phyloP scores from a whole-genome alignment of 2,888 invertebrate species.

The Pristionchus japonicus region DNA sequence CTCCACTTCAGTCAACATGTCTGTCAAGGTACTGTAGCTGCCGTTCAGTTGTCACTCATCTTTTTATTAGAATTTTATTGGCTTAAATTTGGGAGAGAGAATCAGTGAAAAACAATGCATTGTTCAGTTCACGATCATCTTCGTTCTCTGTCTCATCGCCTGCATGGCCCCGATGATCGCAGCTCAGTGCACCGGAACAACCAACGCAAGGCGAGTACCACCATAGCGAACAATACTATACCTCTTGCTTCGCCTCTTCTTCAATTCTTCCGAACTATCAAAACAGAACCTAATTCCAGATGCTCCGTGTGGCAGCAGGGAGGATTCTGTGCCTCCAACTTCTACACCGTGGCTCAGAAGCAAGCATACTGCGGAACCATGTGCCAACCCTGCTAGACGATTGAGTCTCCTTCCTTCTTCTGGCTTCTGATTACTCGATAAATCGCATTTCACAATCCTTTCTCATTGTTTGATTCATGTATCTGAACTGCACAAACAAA shows the following conservation, averaged over 20 bases:
- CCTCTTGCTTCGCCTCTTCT: neutral
- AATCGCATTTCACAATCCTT: neutral
- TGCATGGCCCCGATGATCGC: neutral
- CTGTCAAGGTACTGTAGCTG: neutral
- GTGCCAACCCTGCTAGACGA: neutral
- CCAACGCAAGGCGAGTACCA: neutral
- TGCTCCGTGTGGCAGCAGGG: neutral
- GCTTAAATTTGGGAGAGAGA: too few relatives aligned
- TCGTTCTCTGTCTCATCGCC: neutral
- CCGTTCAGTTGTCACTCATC: too few relatives aligned
- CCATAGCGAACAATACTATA: too few relatives aligned
- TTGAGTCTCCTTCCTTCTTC: too few relatives aligned
- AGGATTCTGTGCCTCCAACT: conserved; percentile 2
- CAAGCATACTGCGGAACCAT: conserved; percentile 6
- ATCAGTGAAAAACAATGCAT: too few relatives aligned
- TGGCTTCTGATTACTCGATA: neutral
- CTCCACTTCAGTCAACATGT: neutral
- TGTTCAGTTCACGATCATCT: neutral
- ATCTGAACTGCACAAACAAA: too few relatives aligned
- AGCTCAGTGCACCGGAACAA: neutral
- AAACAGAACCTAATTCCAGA: neutral
- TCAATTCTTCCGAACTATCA: neutral
- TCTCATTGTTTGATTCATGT: too few relatives aligned
- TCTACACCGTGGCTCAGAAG: conserved; percentile 6
- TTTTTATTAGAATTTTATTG: too few relatives aligned